phyloP scores from a whole-genome alignment of 2,113 vertebrate genomes.

The Hemichromis elongatus region DNA sequence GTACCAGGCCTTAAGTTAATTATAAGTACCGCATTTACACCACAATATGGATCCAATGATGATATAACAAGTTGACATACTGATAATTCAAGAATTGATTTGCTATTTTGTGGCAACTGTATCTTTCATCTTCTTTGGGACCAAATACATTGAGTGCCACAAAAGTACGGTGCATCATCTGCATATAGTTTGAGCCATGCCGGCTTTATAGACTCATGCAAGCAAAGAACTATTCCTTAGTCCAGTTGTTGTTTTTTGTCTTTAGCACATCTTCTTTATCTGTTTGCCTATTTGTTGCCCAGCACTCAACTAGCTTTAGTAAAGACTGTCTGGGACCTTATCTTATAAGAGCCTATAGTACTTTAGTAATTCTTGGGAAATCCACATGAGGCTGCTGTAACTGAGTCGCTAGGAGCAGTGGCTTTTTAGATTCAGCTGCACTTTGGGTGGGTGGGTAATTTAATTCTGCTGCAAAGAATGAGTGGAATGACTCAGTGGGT shows the following conservation, averaged over 20 bases:
- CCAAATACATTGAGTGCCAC: background rate
- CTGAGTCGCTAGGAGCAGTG: slow-evolving; percentile 20
- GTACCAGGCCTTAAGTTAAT: background rate
- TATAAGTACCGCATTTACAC: background rate
- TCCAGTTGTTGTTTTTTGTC: background rate
- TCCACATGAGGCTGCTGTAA: slow-evolving; percentile 21
- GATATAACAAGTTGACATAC: background rate
- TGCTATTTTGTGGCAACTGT: background rate
- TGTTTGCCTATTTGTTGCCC: background rate
- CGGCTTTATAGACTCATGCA: background rate
- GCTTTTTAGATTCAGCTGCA: slow-evolving; percentile 23
- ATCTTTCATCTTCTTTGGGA: background rate
- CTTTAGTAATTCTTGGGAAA: slow-evolving; percentile 17
- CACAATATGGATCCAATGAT: background rate
- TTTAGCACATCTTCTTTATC: background rate
- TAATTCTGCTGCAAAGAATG: slow-evolving; percentile 46
- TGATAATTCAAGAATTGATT: background rate
- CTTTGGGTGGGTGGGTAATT: slow-evolving; percentile 56
- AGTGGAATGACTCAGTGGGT: slow-evolving; percentile 51
- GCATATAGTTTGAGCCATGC: background rate
- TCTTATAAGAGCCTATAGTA: slow-evolving; percentile 28
- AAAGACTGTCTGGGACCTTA: slow-evolving; percentile 2
- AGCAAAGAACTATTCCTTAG: background rate
- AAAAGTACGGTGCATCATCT: background rate
- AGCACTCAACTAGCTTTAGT: background rate